phyloP scores from a whole-genome alignment of 2,797 vertebrate species.

The Phylloscopus collybita region DNA sequence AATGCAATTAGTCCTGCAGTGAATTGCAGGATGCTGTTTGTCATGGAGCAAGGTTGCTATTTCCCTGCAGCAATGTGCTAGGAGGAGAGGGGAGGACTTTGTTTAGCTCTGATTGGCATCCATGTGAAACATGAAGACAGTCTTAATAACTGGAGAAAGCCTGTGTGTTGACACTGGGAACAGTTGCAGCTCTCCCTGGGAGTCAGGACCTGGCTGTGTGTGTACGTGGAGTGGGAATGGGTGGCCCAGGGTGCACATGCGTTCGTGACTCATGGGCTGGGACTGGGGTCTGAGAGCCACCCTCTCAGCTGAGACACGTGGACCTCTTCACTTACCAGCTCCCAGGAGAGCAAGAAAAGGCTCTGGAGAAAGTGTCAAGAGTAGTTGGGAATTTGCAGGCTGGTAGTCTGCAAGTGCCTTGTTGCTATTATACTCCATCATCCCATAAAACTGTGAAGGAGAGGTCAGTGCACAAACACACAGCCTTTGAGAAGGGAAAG shows the following conservation, averaged over 20 bases:
- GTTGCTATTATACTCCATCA: background rate
- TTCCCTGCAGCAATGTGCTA: background rate
- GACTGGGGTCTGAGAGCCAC: background rate
- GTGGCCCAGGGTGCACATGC: rapidly evolving
- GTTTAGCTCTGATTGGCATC: background rate
- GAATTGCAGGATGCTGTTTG: conserved; percentile 38
- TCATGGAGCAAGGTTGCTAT: background rate
- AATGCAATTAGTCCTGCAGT: conserved; percentile 32
- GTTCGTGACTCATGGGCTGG: background rate
- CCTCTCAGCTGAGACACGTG: rapidly evolving
- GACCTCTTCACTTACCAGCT: background rate
- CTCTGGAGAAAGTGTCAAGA: background rate
- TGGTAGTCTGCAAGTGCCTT: background rate
- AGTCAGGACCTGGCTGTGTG: background rate
- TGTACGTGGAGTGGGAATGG: background rate
- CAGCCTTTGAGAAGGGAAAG: background rate
- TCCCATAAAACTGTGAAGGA: background rate
- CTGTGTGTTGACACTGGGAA: background rate
- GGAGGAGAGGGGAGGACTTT: background rate
- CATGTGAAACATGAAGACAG: background rate
- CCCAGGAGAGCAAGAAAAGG: background rate
- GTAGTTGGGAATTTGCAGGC: background rate
- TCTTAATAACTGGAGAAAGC: background rate
- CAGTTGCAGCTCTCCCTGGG: background rate
- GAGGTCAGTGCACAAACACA: background rate